Evolutionary conservation across 1,140 invertebrate species (phyloP).

Genomic region (Microplitis demolitor): DNA sequence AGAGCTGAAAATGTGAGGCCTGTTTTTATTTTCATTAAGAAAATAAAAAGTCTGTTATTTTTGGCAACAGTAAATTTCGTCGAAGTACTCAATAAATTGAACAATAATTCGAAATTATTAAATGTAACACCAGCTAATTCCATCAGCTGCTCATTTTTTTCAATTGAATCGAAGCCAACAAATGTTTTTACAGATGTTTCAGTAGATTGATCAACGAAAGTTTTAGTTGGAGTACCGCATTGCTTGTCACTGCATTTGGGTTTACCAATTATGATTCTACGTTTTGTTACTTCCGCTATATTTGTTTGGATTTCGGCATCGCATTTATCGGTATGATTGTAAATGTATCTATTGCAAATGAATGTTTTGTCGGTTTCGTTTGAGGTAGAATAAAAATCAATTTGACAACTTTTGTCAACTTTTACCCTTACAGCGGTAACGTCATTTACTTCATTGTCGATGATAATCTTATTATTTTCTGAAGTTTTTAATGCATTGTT

Average conservation of each 20-base stretch:
- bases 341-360: background rate
- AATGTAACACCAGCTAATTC: background rate
- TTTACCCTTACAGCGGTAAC: background rate
- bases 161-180: constrained; percentile 1
- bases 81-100: background rate
- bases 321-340: background rate
- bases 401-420: background rate
- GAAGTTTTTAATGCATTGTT: background rate
- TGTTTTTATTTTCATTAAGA: constrained; percentile 34
- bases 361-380: background rate
- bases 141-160: constrained; percentile 3
- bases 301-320: constrained; percentile 6
- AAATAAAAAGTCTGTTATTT: constrained; percentile 31
- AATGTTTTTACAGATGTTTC: background rate
- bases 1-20: constrained; percentile 23
- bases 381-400: background rate
- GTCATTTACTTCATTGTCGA: background rate
- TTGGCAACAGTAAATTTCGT: background rate
- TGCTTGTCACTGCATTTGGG: background rate
- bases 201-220: background rate
- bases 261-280: background rate
- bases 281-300: background rate
- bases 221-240: background rate
- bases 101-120: background rate
- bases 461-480: background rate